Base-by-base conservation (phyloP, 2,888 invertebrate genomes). In the Agrilus cyanescens region DNA sequence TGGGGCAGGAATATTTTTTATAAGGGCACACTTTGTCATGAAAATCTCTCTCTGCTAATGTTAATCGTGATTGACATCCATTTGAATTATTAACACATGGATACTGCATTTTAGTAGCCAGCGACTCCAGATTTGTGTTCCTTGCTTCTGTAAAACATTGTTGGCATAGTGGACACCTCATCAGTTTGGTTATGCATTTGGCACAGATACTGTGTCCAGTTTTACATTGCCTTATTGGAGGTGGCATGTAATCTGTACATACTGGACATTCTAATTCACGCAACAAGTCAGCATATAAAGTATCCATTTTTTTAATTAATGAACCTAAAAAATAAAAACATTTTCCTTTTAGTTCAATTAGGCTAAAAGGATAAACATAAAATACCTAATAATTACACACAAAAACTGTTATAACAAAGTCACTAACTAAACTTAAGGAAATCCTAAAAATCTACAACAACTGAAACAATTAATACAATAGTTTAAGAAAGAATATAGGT, bases 341-440 rank as follows among this genome's bases (percentile, higher is more conserved):
- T 62, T 59, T 59, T 61, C 61, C 61, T 46, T 47, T 44, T 31
- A 31, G 30, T 12, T 25, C 29, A 41, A 32, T 37, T 38, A 25
- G 7, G 16, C 2, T 41, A 14, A 13, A 41, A 13, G 10, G 10
- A 10, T 3, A 43, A 31, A 29, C 31, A 40, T 45, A 47, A 46
- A 45, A 18, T 5, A 18, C 18, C 5, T 7, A 20, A 20, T 20
- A 4, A 7, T 20, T 20, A 20, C 20, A 20, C 20, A 20, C 20
- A 20, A 20, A 25, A 25, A 10, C 8, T 10, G 10, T 10, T 10
- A 25, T 7, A 25, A 25, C 25, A 25, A 10, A 4, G 2, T 25
- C 10, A 25, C 10, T 25, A 25, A 10, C 10, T 25, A 25, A 25
- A 10, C 25, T 10, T 25, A 10, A 4, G 20, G 4, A 35, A n/a